phyloP scores from a whole-genome alignment of 2,888 invertebrate species.

The Anoplius nigerrimus region DNA sequence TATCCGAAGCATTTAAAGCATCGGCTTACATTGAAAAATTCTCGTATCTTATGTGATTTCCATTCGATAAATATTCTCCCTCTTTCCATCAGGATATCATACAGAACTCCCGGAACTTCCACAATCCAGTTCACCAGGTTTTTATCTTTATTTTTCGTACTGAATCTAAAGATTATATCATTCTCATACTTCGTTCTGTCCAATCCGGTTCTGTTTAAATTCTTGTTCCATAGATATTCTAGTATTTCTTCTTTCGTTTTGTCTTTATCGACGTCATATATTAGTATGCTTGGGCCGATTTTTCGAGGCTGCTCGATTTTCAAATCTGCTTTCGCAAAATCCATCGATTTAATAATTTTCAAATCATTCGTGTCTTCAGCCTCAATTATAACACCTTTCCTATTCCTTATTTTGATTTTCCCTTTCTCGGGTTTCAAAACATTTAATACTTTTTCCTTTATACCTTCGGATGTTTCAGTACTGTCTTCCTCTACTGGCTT shows the following conservation, averaged over 20 bases:
- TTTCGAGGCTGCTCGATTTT: too few relatives aligned
- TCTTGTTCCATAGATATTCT: too few relatives aligned
- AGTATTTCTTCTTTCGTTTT: neutral
- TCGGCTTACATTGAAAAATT: too few relatives aligned
- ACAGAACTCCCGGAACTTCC: too few relatives aligned
- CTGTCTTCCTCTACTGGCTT: too few relatives aligned
- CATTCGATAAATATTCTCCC: neutral
- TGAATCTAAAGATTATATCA: too few relatives aligned
- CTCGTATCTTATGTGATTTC: neutral
- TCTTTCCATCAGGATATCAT: neutral
- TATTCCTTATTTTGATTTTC: neutral
- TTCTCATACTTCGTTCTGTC: too few relatives aligned
- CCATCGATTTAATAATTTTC: conserved; percentile 5
- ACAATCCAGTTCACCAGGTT: too few relatives aligned
- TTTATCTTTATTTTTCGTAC: too few relatives aligned
- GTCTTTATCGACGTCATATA: conserved; percentile 10
- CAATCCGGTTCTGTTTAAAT: neutral
- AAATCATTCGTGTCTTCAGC: too few relatives aligned
- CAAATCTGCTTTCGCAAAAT: neutral
- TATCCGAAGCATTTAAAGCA: too few relatives aligned
- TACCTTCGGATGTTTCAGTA: neutral
- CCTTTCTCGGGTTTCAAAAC: neutral
- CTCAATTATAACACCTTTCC: neutral
- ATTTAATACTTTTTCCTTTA: conserved; percentile 6
- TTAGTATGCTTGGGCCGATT: neutral